These are phyloP conservation scores for Fukomys damarensis DNA, from an alignment of 2,113 vertebrate genomes.

Conservation along the genomic window DNA sequence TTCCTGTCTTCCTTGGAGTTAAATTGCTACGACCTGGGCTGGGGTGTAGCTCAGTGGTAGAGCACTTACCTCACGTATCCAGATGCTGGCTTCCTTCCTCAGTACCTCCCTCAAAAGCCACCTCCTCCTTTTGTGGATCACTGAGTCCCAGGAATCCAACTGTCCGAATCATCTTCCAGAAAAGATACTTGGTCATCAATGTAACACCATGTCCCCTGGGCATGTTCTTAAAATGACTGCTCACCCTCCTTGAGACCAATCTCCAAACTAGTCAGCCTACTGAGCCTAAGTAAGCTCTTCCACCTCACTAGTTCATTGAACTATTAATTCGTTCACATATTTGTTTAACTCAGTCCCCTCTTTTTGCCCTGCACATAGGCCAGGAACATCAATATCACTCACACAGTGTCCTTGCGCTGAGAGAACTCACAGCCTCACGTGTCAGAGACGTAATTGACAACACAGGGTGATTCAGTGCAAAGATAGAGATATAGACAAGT, in stretches of 20 bases:
- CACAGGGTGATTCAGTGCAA: not conserved
- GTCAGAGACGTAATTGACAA: not conserved
- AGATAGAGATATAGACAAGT: not conserved
- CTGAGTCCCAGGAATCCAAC: not conserved
- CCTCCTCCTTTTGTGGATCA: not conserved
- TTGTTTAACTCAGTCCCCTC: not conserved
- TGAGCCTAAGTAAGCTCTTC: not conserved
- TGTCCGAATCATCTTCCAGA: not conserved
- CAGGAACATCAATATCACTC: not conserved
- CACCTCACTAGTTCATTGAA: not conserved
- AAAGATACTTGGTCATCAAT: not conserved
- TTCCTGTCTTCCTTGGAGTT: not conserved
- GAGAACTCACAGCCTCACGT: not conserved
- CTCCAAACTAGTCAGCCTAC: not conserved
- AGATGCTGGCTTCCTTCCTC: not conserved
- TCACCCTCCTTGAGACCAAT: not conserved
- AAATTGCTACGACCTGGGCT: not conserved
- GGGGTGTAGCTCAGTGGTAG: not conserved
- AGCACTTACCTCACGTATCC: not conserved
- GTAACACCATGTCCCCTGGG: not conserved
- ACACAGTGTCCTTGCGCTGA: not conserved
- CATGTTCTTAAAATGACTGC: not conserved
- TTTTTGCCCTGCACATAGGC: not conserved
- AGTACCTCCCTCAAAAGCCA: not conserved
- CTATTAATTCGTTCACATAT: constrained; percentile 17